A percentile compares a stretch with the other conserved stretches of the same genome.
Evolutionary conservation across 1,140 invertebrate genomes (phyloP).

Genomic region (Eueides isabella): DNA sequence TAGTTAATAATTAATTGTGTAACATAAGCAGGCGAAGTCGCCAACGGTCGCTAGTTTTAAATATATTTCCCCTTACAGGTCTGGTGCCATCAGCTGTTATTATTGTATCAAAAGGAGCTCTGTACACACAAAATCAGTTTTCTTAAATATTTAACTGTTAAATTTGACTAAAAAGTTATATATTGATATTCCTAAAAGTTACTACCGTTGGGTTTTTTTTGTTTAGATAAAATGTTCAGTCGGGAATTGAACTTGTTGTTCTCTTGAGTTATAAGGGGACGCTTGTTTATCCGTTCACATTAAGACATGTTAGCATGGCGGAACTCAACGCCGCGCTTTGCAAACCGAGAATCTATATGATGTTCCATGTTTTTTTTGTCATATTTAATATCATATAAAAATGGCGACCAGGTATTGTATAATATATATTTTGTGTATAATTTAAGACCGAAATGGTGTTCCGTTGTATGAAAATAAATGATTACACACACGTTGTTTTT

Average conservation of each 20-base stretch:
- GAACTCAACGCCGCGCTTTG: too few species aligned
- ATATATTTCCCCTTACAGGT: conserved; percentile 83
- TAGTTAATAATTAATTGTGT: too few species aligned
- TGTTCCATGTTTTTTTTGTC: not conserved
- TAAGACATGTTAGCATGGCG: too few species aligned
- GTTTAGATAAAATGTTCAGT: not conserved
- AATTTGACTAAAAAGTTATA: not conserved
- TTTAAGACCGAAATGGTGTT: not conserved
- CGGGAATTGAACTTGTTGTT: not conserved
- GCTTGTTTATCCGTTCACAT: too few species aligned
- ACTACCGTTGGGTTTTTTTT: not conserved
- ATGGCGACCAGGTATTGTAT: not conserved
- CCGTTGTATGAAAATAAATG: not conserved
- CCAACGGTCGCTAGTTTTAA: too few species aligned
- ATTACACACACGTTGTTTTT: not conserved
- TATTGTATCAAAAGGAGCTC: conserved; percentile 85
- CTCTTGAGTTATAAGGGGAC: not conserved
- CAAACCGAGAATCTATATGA: too few species aligned
- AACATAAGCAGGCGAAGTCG: too few species aligned
- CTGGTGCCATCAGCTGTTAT: conserved; percentile 91
- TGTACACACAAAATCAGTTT: conserved; percentile 16
- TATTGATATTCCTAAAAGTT: not conserved
- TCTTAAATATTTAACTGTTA: not conserved
- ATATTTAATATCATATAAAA: not conserved
- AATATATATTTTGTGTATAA: not conserved